Evolutionary conservation across 2,797 vertebrate genomes (phyloP).

Genomic region (Cheirogaleus major): DNA sequence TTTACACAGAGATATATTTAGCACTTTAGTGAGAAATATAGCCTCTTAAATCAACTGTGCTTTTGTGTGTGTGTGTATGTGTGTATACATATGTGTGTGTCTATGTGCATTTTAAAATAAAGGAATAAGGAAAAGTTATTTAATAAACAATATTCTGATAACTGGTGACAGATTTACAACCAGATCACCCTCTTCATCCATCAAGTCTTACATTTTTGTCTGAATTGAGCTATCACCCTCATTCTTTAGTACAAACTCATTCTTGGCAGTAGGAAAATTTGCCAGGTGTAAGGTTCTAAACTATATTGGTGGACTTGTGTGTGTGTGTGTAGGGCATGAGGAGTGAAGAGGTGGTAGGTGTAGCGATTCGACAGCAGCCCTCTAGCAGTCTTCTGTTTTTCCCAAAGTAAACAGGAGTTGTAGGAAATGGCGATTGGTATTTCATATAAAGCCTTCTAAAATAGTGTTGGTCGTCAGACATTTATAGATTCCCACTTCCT

Average conservation of each 20-base stretch:
- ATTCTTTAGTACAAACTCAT: slow-evolving; percentile 16
- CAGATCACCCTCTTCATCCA: background rate
- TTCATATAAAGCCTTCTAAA: background rate
- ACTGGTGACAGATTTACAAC: background rate
- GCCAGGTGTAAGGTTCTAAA: background rate
- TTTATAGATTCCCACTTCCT: background rate
- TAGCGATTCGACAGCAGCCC: background rate
- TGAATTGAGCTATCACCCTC: background rate
- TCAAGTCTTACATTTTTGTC: background rate
- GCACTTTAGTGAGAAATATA: background rate
- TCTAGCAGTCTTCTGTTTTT: background rate
- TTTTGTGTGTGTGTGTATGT: background rate
- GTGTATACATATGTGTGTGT: background rate
- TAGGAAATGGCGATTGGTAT: background rate
- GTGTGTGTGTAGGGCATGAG: background rate
- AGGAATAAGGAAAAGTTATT: background rate
- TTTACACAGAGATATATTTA: background rate
- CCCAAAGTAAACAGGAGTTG: background rate
- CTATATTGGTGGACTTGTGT: background rate
- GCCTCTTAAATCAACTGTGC: background rate
- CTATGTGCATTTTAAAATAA: background rate
- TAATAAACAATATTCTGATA: slow-evolving; percentile 1
- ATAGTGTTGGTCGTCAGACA: background rate
- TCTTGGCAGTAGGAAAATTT: background rate
- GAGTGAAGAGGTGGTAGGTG: background rate